These are phyloP conservation scores for Larimichthys crocea DNA, from an alignment of 2,113 vertebrate species.

Conservation along the genomic window DNA sequence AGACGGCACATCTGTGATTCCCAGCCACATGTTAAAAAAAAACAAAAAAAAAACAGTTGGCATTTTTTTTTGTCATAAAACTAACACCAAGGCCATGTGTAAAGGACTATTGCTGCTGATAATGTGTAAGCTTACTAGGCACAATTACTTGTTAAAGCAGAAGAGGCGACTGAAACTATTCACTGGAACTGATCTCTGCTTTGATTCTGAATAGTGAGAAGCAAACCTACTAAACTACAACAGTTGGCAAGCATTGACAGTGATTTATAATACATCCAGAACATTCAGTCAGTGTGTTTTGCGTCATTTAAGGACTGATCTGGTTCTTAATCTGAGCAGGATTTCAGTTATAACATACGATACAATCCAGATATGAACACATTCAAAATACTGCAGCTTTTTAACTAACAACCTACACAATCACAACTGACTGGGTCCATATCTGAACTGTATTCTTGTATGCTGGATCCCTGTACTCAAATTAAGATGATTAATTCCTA, in stretches of 20 bases:
- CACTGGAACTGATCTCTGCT: neutral
- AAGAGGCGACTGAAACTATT: neutral
- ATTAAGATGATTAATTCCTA: neutral
- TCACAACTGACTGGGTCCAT: neutral
- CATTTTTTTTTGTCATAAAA: conserved; percentile 50
- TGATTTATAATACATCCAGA: conserved; percentile 11
- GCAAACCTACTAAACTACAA: conserved; percentile 28
- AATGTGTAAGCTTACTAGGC: conserved; percentile 34
- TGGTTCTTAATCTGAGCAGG: conserved; percentile 1
- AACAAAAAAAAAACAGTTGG: conserved; percentile 61
- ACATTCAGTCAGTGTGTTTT: neutral
- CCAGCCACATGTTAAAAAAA: conserved; percentile 52
- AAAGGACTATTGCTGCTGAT: conserved; percentile 2
- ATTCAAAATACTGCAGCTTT: neutral
- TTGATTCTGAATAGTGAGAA: conserved; percentile 8
- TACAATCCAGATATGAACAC: neutral
- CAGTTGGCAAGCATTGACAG: conserved; percentile 52
- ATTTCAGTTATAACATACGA: neutral
- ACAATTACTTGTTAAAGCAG: conserved; percentile 34
- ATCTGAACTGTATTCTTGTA: conserved; percentile 2
- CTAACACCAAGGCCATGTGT: conserved; percentile 50
- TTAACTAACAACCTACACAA: neutral
- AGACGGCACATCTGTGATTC: conserved; percentile 64
- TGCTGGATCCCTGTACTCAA: neutral
- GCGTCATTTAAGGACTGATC: neutral